Evolutionary conservation across 2,113 vertebrate genomes (phyloP), one percentile per base, ranked within the genome.

Genomic region (Tapirus terrestris): DNA sequence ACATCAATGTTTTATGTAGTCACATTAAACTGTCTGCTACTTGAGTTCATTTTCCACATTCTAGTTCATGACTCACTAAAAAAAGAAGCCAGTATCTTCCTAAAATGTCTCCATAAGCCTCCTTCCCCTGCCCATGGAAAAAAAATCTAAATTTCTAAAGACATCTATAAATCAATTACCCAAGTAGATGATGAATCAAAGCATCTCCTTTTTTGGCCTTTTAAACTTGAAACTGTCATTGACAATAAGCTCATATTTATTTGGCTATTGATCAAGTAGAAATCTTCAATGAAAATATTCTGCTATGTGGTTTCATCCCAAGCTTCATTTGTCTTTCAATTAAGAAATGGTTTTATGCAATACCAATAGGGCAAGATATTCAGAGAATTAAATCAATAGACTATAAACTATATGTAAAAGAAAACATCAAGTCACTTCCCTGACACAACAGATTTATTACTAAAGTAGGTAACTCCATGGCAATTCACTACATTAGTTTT

Each of bases 361-460:
- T 85, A 95, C 43, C 72, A 68, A 96, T 86, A 87, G 70, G 96
- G 73, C 97, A 96, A 97, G 83, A 96, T 92, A 98, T 89, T 93
- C 82, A 84, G 61, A 96, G 97, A 88, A 98, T 98, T 97, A 96
- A 96, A 98, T 99, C 98, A 97, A 98, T 98, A 43, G 63, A 53
- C 96, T 96, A 98, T 98, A 99, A 99, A 98, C 98, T 98, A 98
- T 73, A 97, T 81, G 86, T 98, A 96, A 98, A 98, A 97, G 98
- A 97, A 98, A 98, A 98, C 0, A 5, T 98, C 94, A 96, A 95
- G 96, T 97, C 98, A 96, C 76, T 98, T 77, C 92, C 96, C 97
- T 98, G 97, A 97, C 98, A 98, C 98, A 98, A 97, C 85, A 98
- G 98, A 98, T 98, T 98, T 98, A 98, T 99, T 98, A 97, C 96